Evolutionary conservation across 2,113 vertebrate species (phyloP), one percentile per base, ranked within the genome.

Genomic region (Sardina pilchardus): DNA sequence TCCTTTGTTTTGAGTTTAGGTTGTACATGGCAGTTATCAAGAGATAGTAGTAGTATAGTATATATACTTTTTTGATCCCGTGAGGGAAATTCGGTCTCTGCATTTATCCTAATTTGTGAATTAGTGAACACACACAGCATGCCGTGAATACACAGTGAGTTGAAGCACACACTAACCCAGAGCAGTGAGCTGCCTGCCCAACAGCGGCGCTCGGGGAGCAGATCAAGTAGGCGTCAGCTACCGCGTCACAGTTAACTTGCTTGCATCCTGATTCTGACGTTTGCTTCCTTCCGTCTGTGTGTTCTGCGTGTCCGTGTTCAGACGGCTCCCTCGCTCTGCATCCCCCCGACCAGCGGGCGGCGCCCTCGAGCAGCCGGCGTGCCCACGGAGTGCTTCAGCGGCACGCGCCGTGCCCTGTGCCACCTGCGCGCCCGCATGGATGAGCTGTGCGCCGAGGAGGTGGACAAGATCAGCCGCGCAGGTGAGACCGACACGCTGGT

Each of bases 391-490:
- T 88, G 89, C 53, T 94, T 94, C 87, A 86, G 90, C 10, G 86
- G 90, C 0, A 90, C 91, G 53, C 84, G 91, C 43, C 86, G 85
- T 45, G 90, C 87, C 0, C 90, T 94, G 85, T 87, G 89, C 10
- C 91, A 89, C 83, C 85, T 94, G 45, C 91, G 93, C 83, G 89
- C 90, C 83, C 90, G 87, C 19, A 83, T 94, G 85, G 93, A 94
- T 87, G 93, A 94, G 39, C 86, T 92, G 63, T 94, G 93, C 88
- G 47, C 90, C 75, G 94, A 94, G 91, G 92, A 93, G 81, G 87
- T 92, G 71, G 91, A 93, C 85, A 92, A 91, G 39, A 91, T 94
- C 86, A 90, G 84, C 83, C 88, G 85, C 0, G 83, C 89, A 86
- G 92, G 94, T 94, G 12, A 6, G 48, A 34, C 30, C 36, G 30